Evolutionary conservation across 2,797 vertebrate species (phyloP).

Genomic region (Nasua narica): DNA sequence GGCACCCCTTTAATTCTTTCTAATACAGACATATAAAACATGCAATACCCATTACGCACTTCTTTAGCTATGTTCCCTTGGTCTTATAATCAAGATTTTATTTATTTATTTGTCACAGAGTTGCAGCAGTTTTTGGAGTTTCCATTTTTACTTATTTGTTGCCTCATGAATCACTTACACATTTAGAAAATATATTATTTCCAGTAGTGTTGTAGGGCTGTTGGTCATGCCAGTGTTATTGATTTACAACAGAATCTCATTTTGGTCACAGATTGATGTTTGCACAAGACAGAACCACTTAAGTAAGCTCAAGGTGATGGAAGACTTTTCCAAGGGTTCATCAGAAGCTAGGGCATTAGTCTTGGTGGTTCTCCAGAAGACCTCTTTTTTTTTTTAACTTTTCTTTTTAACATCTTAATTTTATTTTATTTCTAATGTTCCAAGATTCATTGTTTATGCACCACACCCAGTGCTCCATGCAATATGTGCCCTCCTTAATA

Average conservation of each 20-base stretch:
- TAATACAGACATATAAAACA: not conserved
- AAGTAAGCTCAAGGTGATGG: not conserved
- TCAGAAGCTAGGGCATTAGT: not conserved
- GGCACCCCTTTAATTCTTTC: not conserved
- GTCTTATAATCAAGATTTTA: not conserved
- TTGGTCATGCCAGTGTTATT: not conserved
- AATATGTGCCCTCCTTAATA: too few species aligned
- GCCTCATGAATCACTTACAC: not conserved
- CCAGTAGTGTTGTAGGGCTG: not conserved
- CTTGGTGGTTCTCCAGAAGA: not conserved
- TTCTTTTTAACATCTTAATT: too few species aligned
- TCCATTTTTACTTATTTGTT: not conserved
- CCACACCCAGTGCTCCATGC: too few species aligned
- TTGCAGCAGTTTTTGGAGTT: not conserved
- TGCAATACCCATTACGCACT: not conserved
- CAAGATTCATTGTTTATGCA: too few species aligned
- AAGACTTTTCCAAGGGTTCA: not conserved
- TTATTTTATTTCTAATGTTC: too few species aligned
- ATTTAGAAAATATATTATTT: not conserved
- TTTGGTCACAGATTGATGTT: not conserved
- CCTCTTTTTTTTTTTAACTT: too few species aligned
- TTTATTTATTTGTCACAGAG: not conserved
- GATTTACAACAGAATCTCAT: not conserved
- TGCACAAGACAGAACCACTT: not conserved
- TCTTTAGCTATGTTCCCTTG: not conserved